A percentile compares a stretch with the other conserved stretches of the same genome.
Conservation (phyloP, 2,797 vertebrate species). For the Oryzias sinensis region DNA sequence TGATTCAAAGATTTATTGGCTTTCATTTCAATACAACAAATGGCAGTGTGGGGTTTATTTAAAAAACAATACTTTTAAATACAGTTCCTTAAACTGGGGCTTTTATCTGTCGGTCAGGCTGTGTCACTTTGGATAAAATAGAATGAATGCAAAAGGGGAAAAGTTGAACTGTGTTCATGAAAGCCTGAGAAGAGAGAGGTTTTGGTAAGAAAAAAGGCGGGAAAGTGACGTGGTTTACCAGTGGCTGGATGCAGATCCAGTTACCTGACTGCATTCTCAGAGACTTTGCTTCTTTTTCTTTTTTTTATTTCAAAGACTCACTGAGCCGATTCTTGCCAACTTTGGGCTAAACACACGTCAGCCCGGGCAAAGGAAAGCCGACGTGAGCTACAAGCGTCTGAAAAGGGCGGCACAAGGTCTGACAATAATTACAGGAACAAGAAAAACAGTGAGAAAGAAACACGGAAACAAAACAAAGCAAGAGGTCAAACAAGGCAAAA, state of each 20-base stretch:
- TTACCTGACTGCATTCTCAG: constrained; percentile 46
- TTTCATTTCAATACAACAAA: constrained; percentile 80
- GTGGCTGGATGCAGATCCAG: constrained; percentile 46
- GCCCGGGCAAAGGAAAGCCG: constrained; percentile 67
- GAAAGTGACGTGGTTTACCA: constrained; percentile 25
- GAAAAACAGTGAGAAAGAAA: constrained; percentile 64
- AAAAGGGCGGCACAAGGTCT: constrained; percentile 66
- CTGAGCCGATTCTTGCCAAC: constrained; percentile 72
- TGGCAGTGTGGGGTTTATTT: constrained; percentile 79
- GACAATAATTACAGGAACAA: constrained; percentile 74
- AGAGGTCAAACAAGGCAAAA: constrained; percentile 67
- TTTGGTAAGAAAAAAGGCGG: constrained; percentile 47
- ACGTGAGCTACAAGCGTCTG: constrained; percentile 65
- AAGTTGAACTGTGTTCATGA: constrained; percentile 58
- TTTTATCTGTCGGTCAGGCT: constrained; percentile 47
- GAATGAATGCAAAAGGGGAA: constrained; percentile 59
- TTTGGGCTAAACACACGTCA: constrained; percentile 64
- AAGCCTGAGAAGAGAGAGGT: constrained; percentile 71
- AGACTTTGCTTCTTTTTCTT: constrained; percentile 15
- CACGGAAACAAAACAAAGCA: constrained; percentile 70
- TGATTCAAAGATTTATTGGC: constrained; percentile 79
- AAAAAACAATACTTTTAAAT: constrained; percentile 79
- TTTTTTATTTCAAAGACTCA: constrained; percentile 67
- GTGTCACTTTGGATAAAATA: constrained; percentile 56
- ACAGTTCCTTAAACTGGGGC: constrained; percentile 60